These are phyloP conservation scores for Pseudonaja textilis DNA, from an alignment of 2,113 vertebrate genomes.

Conservation along the genomic window DNA sequence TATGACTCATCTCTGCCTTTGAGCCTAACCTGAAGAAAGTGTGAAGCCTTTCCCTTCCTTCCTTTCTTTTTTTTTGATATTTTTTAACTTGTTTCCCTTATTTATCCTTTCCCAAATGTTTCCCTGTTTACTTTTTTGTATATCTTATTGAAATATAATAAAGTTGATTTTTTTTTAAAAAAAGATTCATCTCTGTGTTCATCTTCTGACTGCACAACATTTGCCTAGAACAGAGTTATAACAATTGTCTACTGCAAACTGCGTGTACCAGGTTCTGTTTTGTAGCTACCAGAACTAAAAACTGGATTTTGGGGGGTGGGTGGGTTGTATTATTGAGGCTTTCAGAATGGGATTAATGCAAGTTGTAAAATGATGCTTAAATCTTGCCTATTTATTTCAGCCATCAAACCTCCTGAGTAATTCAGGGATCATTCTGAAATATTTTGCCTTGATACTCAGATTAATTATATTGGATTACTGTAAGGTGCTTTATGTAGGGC, in stretches of 20 bases:
- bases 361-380: neutral
- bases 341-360: neutral
- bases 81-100: neutral
- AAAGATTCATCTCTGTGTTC: neutral
- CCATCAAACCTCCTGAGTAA: neutral
- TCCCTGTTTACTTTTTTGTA: neutral
- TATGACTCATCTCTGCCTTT: neutral
- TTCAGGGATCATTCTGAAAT: neutral
- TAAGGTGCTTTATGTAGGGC: neutral
- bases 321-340: neutral
- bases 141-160: neutral
- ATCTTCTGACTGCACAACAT: neutral
- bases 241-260: neutral
- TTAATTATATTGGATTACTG: neutral
- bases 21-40: neutral
- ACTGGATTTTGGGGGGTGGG: neutral
- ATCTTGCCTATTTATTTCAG: neutral
- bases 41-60: neutral
- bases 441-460: neutral
- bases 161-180: neutral
- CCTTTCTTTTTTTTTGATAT: neutral
- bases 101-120: neutral
- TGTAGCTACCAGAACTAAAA: neutral
- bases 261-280: neutral
- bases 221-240: neutral